These are phyloP conservation scores for Gorsachius magnificus DNA, from an alignment of 2,797 vertebrate species.

Conservation along the genomic window DNA sequence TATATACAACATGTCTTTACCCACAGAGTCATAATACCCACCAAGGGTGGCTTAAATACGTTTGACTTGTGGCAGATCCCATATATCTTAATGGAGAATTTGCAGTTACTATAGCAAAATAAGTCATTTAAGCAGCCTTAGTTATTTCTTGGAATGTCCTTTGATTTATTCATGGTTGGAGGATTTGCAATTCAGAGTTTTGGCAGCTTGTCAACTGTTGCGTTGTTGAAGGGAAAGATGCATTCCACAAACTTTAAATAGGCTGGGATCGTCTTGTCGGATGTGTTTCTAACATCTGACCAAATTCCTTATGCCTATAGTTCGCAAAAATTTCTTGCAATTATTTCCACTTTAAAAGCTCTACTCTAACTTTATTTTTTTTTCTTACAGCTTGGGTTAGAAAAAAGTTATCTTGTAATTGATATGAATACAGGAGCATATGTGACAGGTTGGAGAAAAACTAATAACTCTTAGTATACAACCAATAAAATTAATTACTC, in stretches of 20 bases:
- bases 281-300: conserved; percentile 37
- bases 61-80: conserved; percentile 25
- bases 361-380: not conserved
- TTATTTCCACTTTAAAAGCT: not conserved
- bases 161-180: conserved; percentile 61
- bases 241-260: conserved; percentile 58
- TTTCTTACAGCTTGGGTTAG: not conserved
- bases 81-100: conserved; percentile 26
- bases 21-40: not conserved
- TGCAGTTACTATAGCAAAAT: conserved; percentile 42
- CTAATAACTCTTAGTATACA: not conserved
- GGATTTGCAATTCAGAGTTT: conserved; percentile 51
- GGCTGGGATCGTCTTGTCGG: not conserved
- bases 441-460: not conserved
- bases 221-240: not conserved
- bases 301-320: conserved; percentile 13
- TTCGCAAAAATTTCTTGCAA: not conserved
- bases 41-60: not conserved
- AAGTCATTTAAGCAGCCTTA: conserved; percentile 33
- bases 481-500: not conserved
- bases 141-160: conserved; percentile 63
- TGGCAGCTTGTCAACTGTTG: conserved; percentile 54
- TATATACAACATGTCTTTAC: not conserved
- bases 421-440: not conserved
- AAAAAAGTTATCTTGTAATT: not conserved